A percentile compares a stretch with the other conserved stretches of the same genome.
Conservation (phyloP, 2,797 vertebrate species). For the Phrynocephalus forsythii region DNA sequence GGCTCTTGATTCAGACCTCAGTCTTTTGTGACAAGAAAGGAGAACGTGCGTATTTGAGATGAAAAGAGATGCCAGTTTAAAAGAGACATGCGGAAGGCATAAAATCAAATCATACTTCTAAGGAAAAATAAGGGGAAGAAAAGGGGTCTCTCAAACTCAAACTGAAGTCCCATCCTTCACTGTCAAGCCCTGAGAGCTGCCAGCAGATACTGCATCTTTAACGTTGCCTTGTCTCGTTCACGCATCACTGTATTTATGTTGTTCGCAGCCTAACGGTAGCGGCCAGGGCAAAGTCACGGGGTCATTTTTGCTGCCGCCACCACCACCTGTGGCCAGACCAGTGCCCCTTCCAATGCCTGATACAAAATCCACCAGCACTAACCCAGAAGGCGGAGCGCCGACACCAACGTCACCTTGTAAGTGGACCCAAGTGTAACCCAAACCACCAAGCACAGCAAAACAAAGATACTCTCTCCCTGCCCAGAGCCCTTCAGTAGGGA, state of each 20-base stretch:
- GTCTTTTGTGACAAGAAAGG: background rate
- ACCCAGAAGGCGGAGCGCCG: constrained; percentile 89
- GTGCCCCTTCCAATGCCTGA: constrained; percentile 97
- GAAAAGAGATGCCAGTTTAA: background rate
- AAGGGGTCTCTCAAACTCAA: background rate
- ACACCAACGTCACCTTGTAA: constrained; percentile 96
- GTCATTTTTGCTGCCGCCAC: constrained; percentile 97
- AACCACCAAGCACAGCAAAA: constrained; percentile 68
- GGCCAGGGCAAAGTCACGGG: constrained; percentile 96
- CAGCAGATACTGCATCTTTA: constrained; percentile 60
- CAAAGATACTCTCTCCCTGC: constrained; percentile 27
- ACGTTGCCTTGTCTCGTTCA: constrained; percentile 77
- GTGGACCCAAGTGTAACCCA: constrained; percentile 77
- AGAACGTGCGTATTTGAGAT: background rate
- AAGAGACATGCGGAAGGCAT: background rate
- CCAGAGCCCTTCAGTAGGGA: constrained; percentile 20
- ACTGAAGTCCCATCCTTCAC: background rate
- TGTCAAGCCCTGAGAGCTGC: background rate
- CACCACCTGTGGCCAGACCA: constrained; percentile 96
- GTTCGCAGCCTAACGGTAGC: constrained; percentile 96
- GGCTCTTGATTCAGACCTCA: background rate
- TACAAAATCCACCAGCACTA: constrained; percentile 88
- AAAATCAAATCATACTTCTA: background rate
- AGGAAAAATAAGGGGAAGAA: background rate
- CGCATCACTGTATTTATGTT: constrained; percentile 91